These are phyloP conservation scores for Ochropleura plecta DNA, from an alignment of 2,888 invertebrate species.

Conservation along the genomic window DNA sequence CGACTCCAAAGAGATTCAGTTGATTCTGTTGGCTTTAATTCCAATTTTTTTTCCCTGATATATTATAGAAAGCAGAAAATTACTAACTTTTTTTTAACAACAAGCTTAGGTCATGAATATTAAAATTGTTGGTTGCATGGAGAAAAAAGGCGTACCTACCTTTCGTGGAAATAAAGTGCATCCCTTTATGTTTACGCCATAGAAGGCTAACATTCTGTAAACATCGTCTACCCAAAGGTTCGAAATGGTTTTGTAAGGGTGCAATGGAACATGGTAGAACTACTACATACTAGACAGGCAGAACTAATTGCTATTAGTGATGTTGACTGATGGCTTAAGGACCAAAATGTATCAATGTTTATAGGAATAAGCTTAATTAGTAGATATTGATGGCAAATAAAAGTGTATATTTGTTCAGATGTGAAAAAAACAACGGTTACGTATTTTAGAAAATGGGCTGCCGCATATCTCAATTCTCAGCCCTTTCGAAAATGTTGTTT, in stretches of 20 bases:
- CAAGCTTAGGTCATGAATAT: not conserved
- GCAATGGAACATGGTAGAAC: not conserved
- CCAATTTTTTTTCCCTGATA: not conserved
- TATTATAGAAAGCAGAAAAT: not conserved
- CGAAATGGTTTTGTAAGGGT: not conserved
- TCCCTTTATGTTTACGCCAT: not conserved
- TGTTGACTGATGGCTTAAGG: conserved; percentile 5
- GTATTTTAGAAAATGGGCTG: not conserved
- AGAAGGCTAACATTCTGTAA: not conserved
- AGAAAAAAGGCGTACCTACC: not conserved
- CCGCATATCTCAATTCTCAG: not conserved
- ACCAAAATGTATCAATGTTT: not conserved
- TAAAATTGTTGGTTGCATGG: conserved; percentile 6
- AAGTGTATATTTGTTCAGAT: not conserved
- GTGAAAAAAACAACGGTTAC: not conserved
- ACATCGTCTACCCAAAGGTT: not conserved
- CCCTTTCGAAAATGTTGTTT: conserved; percentile 1
- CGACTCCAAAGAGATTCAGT: not conserved
- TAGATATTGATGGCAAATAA: not conserved
- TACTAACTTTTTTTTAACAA: not conserved
- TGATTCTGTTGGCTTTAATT: not conserved
- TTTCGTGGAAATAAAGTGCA: conserved; percentile 12
- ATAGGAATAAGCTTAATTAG: not conserved
- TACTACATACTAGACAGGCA: not conserved
- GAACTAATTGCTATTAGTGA: not conserved